phyloP scores from a whole-genome alignment of 2,797 vertebrate species.

The Pampus argenteus region DNA sequence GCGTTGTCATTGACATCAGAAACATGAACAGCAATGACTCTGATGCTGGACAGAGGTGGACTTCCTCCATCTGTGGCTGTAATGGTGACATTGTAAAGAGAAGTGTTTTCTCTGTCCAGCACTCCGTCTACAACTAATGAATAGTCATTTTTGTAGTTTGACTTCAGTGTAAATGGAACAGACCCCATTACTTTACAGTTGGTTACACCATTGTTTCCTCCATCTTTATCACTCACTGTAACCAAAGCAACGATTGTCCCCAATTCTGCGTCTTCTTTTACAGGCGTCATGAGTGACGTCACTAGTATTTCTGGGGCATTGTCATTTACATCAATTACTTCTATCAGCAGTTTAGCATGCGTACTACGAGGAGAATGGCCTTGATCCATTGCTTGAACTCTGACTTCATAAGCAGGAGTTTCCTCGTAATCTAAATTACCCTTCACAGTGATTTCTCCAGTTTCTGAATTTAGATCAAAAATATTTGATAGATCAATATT shows the following conservation, averaged over 20 bases:
- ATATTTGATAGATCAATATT: constrained; percentile 48
- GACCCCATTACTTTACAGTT: constrained; percentile 57
- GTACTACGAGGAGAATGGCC: constrained; percentile 48
- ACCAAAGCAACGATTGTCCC: constrained; percentile 80
- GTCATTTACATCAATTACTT: constrained; percentile 73
- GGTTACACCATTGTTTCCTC: constrained; percentile 69
- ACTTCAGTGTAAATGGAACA: constrained; percentile 72
- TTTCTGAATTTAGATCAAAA: constrained; percentile 72
- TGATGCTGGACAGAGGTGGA: constrained; percentile 86
- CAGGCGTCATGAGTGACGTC: constrained; percentile 69
- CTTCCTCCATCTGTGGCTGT: constrained; percentile 85
- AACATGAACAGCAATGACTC: constrained; percentile 84
- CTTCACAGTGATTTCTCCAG: constrained; percentile 83
- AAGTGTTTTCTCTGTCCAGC: constrained; percentile 86
- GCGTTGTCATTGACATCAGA: constrained; percentile 91
- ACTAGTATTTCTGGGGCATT: constrained; percentile 72
- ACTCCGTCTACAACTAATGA: constrained; percentile 85
- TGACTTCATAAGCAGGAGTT: constrained; percentile 81
- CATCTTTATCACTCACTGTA: constrained; percentile 78
- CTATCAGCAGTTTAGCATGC: constrained; percentile 78
- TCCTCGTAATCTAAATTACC: constrained; percentile 85
- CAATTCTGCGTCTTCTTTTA: constrained; percentile 73
- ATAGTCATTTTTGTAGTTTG: constrained; percentile 78
- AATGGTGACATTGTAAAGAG: constrained; percentile 88
- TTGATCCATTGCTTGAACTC: constrained; percentile 80